Conservation (phyloP, 2,888 invertebrate species). For the Dryobotodes eremita region DNA sequence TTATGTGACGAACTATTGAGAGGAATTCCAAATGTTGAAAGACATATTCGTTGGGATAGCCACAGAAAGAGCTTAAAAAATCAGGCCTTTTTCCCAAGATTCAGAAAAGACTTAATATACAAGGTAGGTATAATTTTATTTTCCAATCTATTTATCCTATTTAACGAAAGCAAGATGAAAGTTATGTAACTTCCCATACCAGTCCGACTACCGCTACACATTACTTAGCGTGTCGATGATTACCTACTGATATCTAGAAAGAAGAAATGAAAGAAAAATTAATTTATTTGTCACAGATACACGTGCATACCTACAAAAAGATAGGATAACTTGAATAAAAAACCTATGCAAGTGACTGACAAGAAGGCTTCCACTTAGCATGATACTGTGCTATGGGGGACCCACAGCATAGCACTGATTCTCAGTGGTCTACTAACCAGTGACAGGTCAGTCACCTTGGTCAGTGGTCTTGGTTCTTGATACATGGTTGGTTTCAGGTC, state of each 20-base stretch:
- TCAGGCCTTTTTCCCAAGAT: constrained; percentile 70
- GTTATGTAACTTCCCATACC: background rate
- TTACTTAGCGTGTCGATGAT: no score
- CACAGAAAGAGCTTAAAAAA: constrained; percentile 75
- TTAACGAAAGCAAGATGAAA: background rate
- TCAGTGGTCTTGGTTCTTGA: no score
- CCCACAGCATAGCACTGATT: background rate
- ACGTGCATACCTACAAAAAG: background rate
- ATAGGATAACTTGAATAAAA: background rate
- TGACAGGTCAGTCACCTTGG: no score
- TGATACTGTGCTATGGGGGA: background rate
- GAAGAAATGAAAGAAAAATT: background rate
- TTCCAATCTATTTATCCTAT: background rate
- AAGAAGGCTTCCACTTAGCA: background rate
- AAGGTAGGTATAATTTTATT: constrained; percentile 72
- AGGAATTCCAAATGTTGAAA: constrained; percentile 70
- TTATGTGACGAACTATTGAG: constrained; percentile 78
- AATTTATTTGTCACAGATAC: background rate
- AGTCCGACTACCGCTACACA: background rate
- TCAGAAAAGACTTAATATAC: constrained; percentile 74
- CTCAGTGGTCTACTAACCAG: background rate
- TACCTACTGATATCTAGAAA: background rate
- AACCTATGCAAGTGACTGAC: background rate
- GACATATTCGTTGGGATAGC: constrained; percentile 79
- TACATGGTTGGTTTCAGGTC: constrained; percentile 72